Base-by-base conservation (phyloP, 2,888 invertebrate genomes). In the Tetanocera ferruginea region DNA sequence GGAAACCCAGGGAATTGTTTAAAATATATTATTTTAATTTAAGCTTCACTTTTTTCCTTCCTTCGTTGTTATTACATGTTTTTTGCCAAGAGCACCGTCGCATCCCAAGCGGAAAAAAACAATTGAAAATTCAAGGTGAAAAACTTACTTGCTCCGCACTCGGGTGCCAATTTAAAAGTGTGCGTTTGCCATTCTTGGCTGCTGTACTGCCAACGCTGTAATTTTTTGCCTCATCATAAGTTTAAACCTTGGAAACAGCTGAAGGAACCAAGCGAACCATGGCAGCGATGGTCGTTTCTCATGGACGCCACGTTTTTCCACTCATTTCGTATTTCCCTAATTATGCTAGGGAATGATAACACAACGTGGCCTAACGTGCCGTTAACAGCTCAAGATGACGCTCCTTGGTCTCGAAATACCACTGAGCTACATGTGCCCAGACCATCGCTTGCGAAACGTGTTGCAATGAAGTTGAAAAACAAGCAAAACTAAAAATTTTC, bases 311-410 rank as follows among this genome's bases (percentile, higher is more conserved):
- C 51, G 49, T 51, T 25, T 34, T 25, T 49, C 49, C 23, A 28
- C 51, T 49, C 69, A 51, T 14, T 51, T 28, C 37, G 19, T 19
- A 23, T n/a, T 67, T 49, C 31, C 49, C 69, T 25, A 69, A 69
- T 69, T 69, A 69, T 49, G 69, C 69, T 25, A 11, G 31, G 64
- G 51, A 69, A 51, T 69, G 69, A 28, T 69, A 69, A 69, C 49
- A 51, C 51, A 17, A 11, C 51, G 51, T 11, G 66, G 37, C 66
- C 66, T 5, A 28, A 60, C 60, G 9, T 25, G 25, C 28, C 25
- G 60, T 60, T 60, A 25, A 60, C 28, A 23, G 11, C 28, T 4
- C 60, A 14, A 25, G 11, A 19, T 19, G 19, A 55, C 55, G 55
- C 19, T 4, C 6, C 43, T 43, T 43, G 43, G 11, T 43, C 14